Base-by-base conservation (phyloP, 2,797 vertebrate species). In the Melanogrammus aeglefinus region DNA sequence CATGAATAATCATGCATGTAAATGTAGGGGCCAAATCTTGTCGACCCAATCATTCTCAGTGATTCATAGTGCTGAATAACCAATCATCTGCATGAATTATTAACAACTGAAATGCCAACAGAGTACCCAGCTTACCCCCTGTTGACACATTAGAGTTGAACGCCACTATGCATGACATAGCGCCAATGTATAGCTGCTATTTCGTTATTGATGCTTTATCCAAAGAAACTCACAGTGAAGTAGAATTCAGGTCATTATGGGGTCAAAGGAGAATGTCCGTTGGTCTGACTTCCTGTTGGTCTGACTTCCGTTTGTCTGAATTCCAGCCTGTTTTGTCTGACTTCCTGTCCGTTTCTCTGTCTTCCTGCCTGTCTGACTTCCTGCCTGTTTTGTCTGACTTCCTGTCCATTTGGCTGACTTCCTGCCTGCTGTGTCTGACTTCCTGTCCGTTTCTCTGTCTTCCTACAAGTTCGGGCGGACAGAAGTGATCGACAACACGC, bases 401-500 rank as follows among this genome's bases (percentile, higher is more conserved):
- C 14, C 57, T 27, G 9, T 9, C 21, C 57, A 7, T 63, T 63
- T 21, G 21, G 4, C 31, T 33, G 31, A 33, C 35, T 36, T 36
- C 35, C 35, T 36, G 35, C 6, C 35, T 7, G 5, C 16, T 66
- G 57, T 33, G 3, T 33, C 31, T 69, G 63, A 10, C 21, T 63
- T 63, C 21, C 57, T 10, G 35, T 36, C 35, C 57, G 2, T 63
- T 24, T 21, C 6, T 16, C n/a, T 69, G 63, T 0, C 35, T 36
- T 36, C 35, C 35, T 31, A 31, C 35, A 6, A 99, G 98, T 99
- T 95, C 92, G 98, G 98, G 81, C 96, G 98, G 91, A 99, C 98
- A 47, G 98, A 99, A 93, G 96, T 98, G 82, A 99, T 99, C 51
- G 98, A 99, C 93, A 99, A 99, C 93, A 98, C 97, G 14, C 93